Percentiles rank a stretch among this genome's conserved stretches.
Evolutionary conservation across 2,888 invertebrate species (phyloP).

Genomic region (Rhodophaea formosa): DNA sequence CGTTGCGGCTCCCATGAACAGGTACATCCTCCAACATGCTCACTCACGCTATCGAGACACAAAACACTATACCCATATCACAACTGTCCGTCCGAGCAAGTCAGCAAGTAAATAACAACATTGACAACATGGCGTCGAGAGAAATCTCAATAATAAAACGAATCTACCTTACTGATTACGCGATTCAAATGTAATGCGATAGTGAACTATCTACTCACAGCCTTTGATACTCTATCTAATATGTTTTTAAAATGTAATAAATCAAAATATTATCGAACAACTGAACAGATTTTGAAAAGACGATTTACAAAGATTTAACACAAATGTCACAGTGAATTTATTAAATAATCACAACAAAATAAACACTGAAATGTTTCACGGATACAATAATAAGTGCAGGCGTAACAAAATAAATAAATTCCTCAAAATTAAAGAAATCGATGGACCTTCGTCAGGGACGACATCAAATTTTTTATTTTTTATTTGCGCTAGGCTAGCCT

Average conservation of each 20-base stretch:
- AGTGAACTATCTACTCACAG: constrained; percentile 35
- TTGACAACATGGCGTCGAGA: constrained; percentile 77
- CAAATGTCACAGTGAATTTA: constrained; percentile 24
- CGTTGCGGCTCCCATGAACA: constrained; percentile 72
- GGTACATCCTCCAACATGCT: constrained; percentile 81
- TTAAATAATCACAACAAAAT: constrained; percentile 23
- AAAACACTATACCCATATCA: constrained; percentile 67
- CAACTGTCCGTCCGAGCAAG: constrained; percentile 44
- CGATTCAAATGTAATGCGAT: constrained; percentile 9
- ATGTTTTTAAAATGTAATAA: constrained; percentile 19
- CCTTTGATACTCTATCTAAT: constrained; percentile 33
- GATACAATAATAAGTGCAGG: constrained; percentile 27
- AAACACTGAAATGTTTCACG: constrained; percentile 24
- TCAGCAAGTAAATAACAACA: constrained; percentile 77
- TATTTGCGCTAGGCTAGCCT: too few relatives aligned
- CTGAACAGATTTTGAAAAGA: constrained; percentile 18
- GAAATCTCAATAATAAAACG: constrained; percentile 33
- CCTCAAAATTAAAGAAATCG: constrained; percentile 62
- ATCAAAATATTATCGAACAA: constrained; percentile 25
- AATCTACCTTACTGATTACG: constrained; percentile 25
- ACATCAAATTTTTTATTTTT: constrained; percentile 45
- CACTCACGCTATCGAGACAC: constrained; percentile 56
- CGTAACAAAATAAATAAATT: constrained; percentile 51
- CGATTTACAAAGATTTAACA: constrained; percentile 17
- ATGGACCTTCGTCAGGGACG: constrained; percentile 53